Conservation (phyloP, 2,888 invertebrate species). For the Punctoribates punctum region DNA sequence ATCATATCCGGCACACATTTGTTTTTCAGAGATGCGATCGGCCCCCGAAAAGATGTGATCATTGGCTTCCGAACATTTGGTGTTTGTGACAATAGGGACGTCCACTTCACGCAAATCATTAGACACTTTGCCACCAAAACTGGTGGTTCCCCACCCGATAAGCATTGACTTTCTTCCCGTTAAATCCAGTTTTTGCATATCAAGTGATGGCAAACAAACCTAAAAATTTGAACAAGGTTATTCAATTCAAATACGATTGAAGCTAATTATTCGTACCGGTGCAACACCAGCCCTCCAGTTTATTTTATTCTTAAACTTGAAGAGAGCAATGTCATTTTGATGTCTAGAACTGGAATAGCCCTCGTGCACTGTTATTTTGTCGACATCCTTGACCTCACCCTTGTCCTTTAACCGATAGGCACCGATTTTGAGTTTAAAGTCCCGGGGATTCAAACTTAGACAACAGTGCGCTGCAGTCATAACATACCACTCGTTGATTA, state of each 20-base stretch:
- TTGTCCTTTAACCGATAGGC: neutral
- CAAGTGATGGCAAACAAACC: neutral
- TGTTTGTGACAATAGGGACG: slow-evolving; percentile 16
- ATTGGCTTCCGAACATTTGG: neutral
- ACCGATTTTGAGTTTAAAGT: slow-evolving; percentile 17
- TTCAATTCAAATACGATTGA: too few species aligned
- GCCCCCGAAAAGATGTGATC: neutral
- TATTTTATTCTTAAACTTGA: neutral
- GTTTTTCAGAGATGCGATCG: neutral
- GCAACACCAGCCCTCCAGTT: slow-evolving; percentile 1
- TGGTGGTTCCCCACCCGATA: slow-evolving; percentile 19
- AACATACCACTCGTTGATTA: slow-evolving; percentile 32
- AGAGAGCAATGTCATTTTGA: slow-evolving; percentile 1
- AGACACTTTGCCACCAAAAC: slow-evolving; percentile 9
- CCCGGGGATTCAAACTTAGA: neutral
- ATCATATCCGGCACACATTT: slow-evolving; percentile 31
- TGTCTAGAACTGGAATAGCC: neutral
- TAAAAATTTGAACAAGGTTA: too few species aligned
- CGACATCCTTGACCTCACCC: neutral
- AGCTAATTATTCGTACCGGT: neutral
- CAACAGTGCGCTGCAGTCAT: slow-evolving; percentile 40
- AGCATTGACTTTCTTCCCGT: neutral
- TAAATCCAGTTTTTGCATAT: neutral
- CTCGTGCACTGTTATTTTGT: slow-evolving; percentile 15
- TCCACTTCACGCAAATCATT: slow-evolving; percentile 15